Evolutionary conservation across 2,888 invertebrate genomes (phyloP).

Genomic region (Desoria tigrina): DNA sequence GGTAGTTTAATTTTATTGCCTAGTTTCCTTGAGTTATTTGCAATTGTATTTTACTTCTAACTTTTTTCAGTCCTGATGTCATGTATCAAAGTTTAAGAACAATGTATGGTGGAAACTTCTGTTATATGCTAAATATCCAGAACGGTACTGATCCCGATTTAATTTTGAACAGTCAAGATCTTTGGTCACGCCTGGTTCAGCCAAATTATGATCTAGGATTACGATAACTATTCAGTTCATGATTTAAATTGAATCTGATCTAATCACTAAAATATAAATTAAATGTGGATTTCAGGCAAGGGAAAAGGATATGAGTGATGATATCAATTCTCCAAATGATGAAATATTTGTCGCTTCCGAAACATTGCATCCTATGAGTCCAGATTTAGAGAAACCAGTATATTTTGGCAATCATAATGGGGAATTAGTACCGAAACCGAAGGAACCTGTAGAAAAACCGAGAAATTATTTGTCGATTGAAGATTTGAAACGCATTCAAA

Average conservation of each 20-base stretch:
- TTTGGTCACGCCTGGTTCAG: too few species aligned
- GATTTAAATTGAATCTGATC: too few species aligned
- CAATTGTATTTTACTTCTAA: conserved; percentile 40
- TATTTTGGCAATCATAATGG: not conserved
- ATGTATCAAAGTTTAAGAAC: conserved; percentile 82
- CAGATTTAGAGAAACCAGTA: conserved; percentile 33
- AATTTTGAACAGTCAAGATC: not conserved
- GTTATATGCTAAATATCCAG: conserved; percentile 80
- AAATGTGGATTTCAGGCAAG: not conserved
- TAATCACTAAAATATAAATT: too few species aligned
- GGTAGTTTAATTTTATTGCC: conserved; percentile 9
- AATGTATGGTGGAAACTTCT: conserved; percentile 81
- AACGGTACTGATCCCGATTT: not conserved
- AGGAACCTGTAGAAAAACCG: not conserved
- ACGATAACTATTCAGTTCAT: too few species aligned
- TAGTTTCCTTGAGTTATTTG: too few species aligned
- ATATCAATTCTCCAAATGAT: conserved; percentile 10
- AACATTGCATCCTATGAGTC: conserved; percentile 50
- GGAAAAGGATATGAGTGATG: conserved; percentile 1
- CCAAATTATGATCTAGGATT: too few species aligned
- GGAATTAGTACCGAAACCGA: not conserved
- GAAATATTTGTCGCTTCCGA: conserved; percentile 31
- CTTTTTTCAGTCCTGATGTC: conserved; percentile 71
- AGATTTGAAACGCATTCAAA: conserved; percentile 82
- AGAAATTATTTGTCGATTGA: conserved; percentile 75